Conservation (phyloP, 92 coral and sea anemone genomes). For the Epizoanthus ramosus region DNA sequence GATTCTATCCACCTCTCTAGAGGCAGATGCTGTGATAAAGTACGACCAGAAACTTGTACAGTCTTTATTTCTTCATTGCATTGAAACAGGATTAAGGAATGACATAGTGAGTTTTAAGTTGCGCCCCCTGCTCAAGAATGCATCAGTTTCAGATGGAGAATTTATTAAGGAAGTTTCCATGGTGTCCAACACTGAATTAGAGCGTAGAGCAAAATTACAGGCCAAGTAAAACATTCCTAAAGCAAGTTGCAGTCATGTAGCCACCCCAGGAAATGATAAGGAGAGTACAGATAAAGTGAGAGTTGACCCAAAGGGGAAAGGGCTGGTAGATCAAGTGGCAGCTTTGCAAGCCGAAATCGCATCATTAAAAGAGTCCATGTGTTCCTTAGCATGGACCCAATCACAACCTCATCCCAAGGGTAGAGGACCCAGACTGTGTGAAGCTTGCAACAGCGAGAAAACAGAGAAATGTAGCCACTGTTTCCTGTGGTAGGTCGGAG, state of each 20-base stretch:
- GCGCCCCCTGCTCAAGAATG: conserved; percentile 42
- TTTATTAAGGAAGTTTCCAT: conserved; percentile 60
- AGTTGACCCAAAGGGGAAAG: conserved; percentile 9
- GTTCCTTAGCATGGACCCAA: conserved; percentile 10
- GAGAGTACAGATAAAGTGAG: conserved; percentile 20
- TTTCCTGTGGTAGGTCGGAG: conserved; percentile 49
- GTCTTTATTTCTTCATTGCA: conserved; percentile 51
- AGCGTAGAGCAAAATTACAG: conserved; percentile 33
- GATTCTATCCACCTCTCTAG: conserved; percentile 53
- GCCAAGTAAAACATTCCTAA: conserved; percentile 8
- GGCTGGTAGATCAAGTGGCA: conserved; percentile 29
- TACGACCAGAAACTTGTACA: conserved; percentile 55
- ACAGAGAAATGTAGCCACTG: conserved; percentile 51
- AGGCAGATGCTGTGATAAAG: conserved; percentile 52
- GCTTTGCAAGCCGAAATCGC: conserved; percentile 35
- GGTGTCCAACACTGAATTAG: conserved; percentile 54
- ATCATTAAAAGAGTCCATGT: conserved; percentile 18
- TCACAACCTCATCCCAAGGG: too few species aligned
- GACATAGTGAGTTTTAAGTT: conserved; percentile 44
- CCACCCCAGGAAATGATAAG: conserved; percentile 10
- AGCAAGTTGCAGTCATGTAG: conserved; percentile 23
- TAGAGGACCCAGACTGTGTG: too few species aligned
- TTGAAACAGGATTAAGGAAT: conserved; percentile 55
- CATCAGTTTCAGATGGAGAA: conserved; percentile 64
- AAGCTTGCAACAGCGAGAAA: too few species aligned